These are phyloP conservation scores for Macaria liturata DNA, from an alignment of 2,888 invertebrate species.

Conservation along the genomic window DNA sequence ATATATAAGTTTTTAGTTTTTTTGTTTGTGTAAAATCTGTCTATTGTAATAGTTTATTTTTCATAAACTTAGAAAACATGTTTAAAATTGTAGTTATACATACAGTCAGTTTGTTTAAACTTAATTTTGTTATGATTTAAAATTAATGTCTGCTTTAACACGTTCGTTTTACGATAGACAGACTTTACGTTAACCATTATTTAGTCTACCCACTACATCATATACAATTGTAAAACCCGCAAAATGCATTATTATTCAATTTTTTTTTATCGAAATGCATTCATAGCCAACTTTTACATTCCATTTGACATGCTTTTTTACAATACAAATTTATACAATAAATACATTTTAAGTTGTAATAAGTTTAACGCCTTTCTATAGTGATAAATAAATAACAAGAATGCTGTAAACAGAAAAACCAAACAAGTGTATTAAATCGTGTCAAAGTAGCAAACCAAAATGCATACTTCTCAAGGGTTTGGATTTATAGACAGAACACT, in stretches of 20 bases:
- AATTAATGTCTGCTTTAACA: background rate
- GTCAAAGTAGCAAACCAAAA: slow-evolving; percentile 40
- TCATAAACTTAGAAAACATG: background rate
- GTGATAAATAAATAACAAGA: background rate
- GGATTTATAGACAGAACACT: slow-evolving; percentile 28
- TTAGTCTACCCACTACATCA: slow-evolving; percentile 8
- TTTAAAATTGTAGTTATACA: background rate
- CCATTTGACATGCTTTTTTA: background rate
- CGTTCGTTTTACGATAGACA: slow-evolving; percentile 4
- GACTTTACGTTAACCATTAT: slow-evolving; percentile 9
- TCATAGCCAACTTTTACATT: background rate
- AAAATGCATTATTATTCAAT: slow-evolving; percentile 9
- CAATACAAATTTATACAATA: background rate
- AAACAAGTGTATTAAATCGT: slow-evolving; percentile 21
- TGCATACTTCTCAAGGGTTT: slow-evolving; percentile 13
- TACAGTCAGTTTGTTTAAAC: background rate
- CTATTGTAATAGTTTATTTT: background rate
- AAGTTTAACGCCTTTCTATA: background rate
- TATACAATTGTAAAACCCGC: slow-evolving; percentile 4
- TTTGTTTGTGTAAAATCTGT: slow-evolving; percentile 17
- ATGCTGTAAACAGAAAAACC: slow-evolving; percentile 10
- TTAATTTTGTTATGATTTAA: background rate
- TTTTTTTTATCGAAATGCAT: background rate
- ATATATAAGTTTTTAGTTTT: slow-evolving; percentile 33
- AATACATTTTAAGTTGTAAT: background rate